These are phyloP conservation scores for Leucopsar rothschildi DNA, from an alignment of 2,113 vertebrate species.

Conservation along the genomic window DNA sequence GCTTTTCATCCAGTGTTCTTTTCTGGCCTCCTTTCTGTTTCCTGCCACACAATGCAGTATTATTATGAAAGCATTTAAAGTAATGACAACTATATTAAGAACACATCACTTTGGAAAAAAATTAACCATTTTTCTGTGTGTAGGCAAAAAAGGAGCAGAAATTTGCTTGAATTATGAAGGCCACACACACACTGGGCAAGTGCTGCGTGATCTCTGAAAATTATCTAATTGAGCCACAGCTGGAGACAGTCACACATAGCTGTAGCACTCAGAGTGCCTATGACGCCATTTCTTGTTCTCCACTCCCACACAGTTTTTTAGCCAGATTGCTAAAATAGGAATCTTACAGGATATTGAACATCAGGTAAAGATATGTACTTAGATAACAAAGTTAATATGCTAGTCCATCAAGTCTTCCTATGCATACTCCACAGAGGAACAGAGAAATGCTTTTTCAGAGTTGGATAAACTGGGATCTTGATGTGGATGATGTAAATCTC, in stretches of 20 bases:
- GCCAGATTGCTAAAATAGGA: neutral
- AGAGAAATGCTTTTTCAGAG: neutral
- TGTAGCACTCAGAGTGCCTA: neutral
- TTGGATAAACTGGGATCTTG: neutral
- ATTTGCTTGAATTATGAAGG: neutral
- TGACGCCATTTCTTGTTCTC: neutral
- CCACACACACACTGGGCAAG: neutral
- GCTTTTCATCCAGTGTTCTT: constrained; percentile 48
- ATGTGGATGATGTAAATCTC: neutral
- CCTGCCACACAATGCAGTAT: constrained; percentile 15
- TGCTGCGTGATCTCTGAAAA: neutral
- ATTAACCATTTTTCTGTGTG: neutral
- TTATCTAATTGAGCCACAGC: neutral
- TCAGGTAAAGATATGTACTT: neutral
- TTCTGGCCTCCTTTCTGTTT: constrained; percentile 9
- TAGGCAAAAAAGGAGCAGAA: neutral
- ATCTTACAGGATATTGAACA: neutral
- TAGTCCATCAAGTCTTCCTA: neutral
- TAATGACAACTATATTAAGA: constrained; percentile 42
- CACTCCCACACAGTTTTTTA: neutral
- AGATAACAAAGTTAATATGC: neutral
- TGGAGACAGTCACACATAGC: neutral
- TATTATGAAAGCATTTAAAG: constrained; percentile 36
- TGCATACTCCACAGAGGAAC: neutral
- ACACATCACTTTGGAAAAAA: neutral